Base-by-base conservation (phyloP, 2,888 invertebrate genomes). In the Drosophila bunnanda region DNA sequence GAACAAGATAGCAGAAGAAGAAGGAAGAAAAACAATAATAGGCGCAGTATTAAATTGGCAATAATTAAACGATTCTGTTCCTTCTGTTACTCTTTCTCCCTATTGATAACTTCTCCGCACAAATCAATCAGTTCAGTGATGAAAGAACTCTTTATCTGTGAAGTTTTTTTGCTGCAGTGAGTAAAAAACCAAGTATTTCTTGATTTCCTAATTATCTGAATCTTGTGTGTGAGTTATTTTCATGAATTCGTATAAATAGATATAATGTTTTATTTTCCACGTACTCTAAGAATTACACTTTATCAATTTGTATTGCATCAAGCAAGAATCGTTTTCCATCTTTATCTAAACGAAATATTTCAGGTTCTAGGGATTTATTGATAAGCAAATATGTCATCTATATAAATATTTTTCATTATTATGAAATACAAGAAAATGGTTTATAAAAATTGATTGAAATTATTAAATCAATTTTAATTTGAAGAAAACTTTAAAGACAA, bases 21-120 rank as follows among this genome's bases (percentile, higher is more conserved):
- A 32, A 8, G 44, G 8, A 17, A 38, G n/a, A 15, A 52, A 52
- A 46, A 34, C 46, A 48, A 48, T 48, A 54, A 55, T 20, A 68
- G 55, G 28, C 46, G 34, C 38, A 46, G 17, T 48, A 22, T 67
- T 39, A 54, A 67, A 67, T 66, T 46, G 67, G 25, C 46, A 54
- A 44, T 43, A 53, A 32, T 48, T 32, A 59, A 25, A 6, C 22
- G 22, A 13, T 25, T 38, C 12, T 46, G 36, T 57, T 61, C 6
- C 13, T 25, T 30, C 10, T 10, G 13, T 9, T 7, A 22, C n/a
- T 34, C 13, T 10, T 2, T 46, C 46, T 28, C 28, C 22, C n/a
- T 25, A 17, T 43, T 44, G 17, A 53, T 46, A 36, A 65, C 12
- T 62, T 28, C 2, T 8, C 9, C 25, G n/a, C 38, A 30, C 12